phyloP scores from a whole-genome alignment of 2,797 vertebrate genomes.

The Notamacropus eugenii region DNA sequence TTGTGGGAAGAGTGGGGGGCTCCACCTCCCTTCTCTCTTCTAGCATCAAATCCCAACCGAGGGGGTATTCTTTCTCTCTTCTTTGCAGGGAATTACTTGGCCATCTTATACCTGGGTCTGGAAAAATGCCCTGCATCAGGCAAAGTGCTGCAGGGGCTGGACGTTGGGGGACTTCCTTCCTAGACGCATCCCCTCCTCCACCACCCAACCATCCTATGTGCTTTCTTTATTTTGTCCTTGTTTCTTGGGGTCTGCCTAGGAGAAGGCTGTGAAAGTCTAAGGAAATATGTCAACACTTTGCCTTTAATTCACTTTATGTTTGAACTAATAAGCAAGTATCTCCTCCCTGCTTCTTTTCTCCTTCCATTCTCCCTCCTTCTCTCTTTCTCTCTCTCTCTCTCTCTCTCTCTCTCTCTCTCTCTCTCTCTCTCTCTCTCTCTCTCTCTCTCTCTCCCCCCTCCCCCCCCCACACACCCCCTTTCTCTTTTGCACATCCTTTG shows the following conservation, averaged over 20 bases:
- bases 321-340: background rate
- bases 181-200: background rate
- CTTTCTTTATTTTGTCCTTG: background rate
- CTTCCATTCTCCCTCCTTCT: background rate
- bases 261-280: background rate
- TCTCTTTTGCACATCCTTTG: background rate
- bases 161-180: background rate
- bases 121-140: background rate
- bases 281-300: background rate
- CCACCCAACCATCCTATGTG: background rate
- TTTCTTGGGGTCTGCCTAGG: background rate
- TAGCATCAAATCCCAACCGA: background rate
- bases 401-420: no score
- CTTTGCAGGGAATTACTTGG: background rate
- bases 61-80: background rate
- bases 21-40: background rate
- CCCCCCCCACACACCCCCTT: background rate
- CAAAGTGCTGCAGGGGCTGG: background rate
- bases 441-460: no score
- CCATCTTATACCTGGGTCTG: background rate
- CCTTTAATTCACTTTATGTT: background rate
- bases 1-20: background rate
- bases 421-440: background rate
- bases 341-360: background rate
- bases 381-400: fast-evolving